Conservation (phyloP, 2,113 vertebrate species). For the Seriola dumerili region DNA sequence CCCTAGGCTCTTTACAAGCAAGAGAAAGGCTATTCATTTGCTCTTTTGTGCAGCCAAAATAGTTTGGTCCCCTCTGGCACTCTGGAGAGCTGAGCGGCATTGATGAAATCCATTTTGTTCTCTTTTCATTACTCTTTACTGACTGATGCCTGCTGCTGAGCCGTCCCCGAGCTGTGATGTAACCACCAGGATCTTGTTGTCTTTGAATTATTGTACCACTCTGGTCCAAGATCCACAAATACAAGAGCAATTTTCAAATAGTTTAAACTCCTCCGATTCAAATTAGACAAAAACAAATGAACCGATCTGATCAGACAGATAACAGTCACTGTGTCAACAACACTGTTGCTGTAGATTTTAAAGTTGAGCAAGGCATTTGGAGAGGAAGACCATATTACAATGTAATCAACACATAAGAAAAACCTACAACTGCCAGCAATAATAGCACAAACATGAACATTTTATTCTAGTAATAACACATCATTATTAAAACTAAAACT, state of each 20-base stretch:
- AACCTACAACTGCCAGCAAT: background rate
- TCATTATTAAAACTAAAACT: background rate
- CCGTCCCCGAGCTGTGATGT: constrained; percentile 32
- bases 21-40: constrained; percentile 53
- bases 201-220: constrained; percentile 36
- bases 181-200: constrained; percentile 37
- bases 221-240: constrained; percentile 60
- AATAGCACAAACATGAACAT: background rate
- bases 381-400: constrained; percentile 36
- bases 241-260: constrained; percentile 35
- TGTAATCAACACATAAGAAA: constrained; percentile 22
- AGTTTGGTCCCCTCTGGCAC: constrained; percentile 43
- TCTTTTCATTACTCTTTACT: constrained; percentile 51
- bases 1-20: constrained; percentile 37
- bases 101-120: constrained; percentile 58
- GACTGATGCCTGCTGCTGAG: constrained; percentile 50
- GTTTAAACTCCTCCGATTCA: constrained; percentile 34
- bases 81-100: constrained; percentile 32
- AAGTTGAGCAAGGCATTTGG: constrained; percentile 6
- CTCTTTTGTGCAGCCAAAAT: constrained; percentile 59
- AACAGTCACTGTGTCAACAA: constrained; percentile 29
- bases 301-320: constrained; percentile 35
- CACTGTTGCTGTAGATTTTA: constrained; percentile 2
- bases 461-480: background rate
- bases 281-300: constrained; percentile 46